Conservation (phyloP, 2,888 invertebrate species). For the Brenthis daphne region DNA sequence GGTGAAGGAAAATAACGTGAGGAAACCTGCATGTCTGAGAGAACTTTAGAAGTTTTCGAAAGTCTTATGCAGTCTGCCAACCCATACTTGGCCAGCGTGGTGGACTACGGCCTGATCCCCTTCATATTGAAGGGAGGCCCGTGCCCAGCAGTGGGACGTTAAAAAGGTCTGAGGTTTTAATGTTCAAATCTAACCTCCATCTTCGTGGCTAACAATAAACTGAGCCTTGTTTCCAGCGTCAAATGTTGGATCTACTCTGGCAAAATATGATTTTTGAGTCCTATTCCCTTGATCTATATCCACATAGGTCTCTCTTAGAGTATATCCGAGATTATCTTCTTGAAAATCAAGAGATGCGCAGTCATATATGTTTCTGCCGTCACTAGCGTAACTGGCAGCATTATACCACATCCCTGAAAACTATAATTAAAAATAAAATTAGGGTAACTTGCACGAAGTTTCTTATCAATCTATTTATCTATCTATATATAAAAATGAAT, state of each 20-base stretch:
- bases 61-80: no score
- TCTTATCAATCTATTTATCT: no score
- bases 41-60: no score
- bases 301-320: conserved; percentile 67
- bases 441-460: no score
- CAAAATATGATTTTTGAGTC: conserved; percentile 71
- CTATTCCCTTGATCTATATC: conserved; percentile 60
- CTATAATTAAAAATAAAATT: conserved; percentile 44
- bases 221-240: conserved; percentile 70
- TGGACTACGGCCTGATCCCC: no score
- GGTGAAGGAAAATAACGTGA: no score
- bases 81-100: no score
- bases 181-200: conserved; percentile 55
- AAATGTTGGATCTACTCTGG: conserved; percentile 73
- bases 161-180: background rate
- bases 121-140: no score
- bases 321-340: conserved; percentile 73
- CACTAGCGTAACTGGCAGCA: conserved; percentile 70
- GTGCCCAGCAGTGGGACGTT: background rate
- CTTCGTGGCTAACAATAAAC: conserved; percentile 71
- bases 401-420: conserved; percentile 78
- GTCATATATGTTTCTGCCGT: conserved; percentile 64
- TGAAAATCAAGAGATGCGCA: conserved; percentile 70
- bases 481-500: no score
- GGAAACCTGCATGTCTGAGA: no score